Evolutionary conservation across 2,797 vertebrate genomes (phyloP).

Genomic region (Hephaestus fuliginosus): DNA sequence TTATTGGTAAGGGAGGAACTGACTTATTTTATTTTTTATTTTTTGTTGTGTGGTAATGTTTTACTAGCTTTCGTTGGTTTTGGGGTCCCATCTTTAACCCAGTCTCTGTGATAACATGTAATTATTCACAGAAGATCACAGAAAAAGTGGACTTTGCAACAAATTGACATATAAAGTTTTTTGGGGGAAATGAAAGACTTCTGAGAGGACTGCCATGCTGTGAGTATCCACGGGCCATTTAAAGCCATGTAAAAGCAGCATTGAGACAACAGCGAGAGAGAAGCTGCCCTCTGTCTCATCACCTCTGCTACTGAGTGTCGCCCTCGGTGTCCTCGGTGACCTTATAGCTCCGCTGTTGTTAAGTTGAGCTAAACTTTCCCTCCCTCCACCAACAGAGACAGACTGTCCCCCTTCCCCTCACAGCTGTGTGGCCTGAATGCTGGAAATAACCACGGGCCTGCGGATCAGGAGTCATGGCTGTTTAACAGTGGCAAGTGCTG

Average conservation of each 20-base stretch:
- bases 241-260: constrained; percentile 7
- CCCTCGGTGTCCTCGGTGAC: constrained; percentile 73
- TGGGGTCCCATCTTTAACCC: too few species aligned
- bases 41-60: not conserved
- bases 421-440: constrained; percentile 83
- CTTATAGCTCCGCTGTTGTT: constrained; percentile 68
- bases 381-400: constrained; percentile 74
- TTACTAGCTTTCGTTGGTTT: not conserved
- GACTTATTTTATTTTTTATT: too few species aligned
- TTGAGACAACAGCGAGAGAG: not conserved
- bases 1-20: too few species aligned
- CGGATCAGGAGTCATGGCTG: constrained; percentile 77
- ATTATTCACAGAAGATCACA: not conserved
- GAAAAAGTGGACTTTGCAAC: not conserved
- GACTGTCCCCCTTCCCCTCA: constrained; percentile 73
- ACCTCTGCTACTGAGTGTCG: constrained; percentile 33
- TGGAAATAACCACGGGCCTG: constrained; percentile 83
- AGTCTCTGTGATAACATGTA: not conserved
- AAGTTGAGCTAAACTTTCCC: constrained; percentile 75
- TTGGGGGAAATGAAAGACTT: not conserved
- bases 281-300: constrained; percentile 28
- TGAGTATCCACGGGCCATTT: not conserved
- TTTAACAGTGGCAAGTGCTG: constrained; percentile 79
- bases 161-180: not conserved
- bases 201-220: not conserved